Conservation (phyloP, 2,888 invertebrate genomes). For the Coremacera marginata region DNA sequence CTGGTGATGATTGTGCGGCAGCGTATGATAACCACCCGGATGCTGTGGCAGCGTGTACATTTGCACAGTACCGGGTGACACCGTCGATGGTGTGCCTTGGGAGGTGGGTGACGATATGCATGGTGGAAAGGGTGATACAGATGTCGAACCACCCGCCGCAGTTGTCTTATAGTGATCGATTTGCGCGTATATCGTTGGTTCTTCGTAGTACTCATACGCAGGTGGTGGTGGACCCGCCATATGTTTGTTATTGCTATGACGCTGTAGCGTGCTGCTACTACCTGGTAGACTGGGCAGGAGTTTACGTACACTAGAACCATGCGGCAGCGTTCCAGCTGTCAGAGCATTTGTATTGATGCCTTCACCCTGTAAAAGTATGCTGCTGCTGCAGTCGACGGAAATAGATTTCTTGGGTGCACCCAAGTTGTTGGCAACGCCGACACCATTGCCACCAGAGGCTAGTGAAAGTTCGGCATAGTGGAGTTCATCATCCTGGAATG, state of each 20-base stretch:
- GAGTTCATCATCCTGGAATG: constrained; percentile 65
- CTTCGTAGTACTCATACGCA: constrained; percentile 71
- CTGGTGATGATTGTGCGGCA: constrained; percentile 67
- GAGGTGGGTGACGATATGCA: constrained; percentile 70
- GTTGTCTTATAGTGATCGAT: no score
- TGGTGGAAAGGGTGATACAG: constrained; percentile 68
- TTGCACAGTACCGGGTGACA: constrained; percentile 67
- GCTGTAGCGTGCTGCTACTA: constrained; percentile 64
- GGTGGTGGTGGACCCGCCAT: constrained; percentile 56
- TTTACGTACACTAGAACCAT: constrained; percentile 64
- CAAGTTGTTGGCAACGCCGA: constrained; percentile 28
- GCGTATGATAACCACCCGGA: constrained; percentile 67
- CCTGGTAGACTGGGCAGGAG: constrained; percentile 62
- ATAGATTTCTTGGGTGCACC: constrained; percentile 53
- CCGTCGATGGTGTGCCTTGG: constrained; percentile 67
- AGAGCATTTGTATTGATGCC: constrained; percentile 48
- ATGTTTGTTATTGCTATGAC: constrained; percentile 51
- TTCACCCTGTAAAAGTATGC: constrained; percentile 53
- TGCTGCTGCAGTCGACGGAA: constrained; percentile 56
- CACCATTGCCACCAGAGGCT: constrained; percentile 54
- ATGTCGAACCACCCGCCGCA: no score
- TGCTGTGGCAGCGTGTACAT: constrained; percentile 67
- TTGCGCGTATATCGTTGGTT: constrained; percentile 74
- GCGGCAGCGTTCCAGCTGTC: constrained; percentile 58
- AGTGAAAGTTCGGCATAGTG: constrained; percentile 68